Evolutionary conservation across 2,113 vertebrate species (phyloP), one percentile per base, ranked within the genome.

Genomic region (Spizaetus ornatus): DNA sequence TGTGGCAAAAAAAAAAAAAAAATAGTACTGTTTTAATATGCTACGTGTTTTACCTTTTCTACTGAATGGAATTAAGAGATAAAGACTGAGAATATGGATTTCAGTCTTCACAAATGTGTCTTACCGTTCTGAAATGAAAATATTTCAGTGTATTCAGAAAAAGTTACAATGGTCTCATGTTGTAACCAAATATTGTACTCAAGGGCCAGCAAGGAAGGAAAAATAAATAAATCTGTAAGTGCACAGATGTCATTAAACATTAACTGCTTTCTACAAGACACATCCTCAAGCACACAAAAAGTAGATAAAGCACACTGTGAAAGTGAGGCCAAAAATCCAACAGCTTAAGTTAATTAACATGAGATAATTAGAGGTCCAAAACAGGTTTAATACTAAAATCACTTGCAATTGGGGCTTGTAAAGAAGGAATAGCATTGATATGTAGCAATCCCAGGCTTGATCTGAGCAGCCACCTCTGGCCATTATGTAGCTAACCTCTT

Each of bases 121-220:
- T 66, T 42, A 34, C 8, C 7, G 20, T 59, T 62, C 56, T 19
- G 11, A 76, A 76, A 80, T 5, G 3, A 76, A 82, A 79, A 63
- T 2, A 38, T 11, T 71, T 22, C 22, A 26, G 7, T 2, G 2
- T 31, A n/a, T 40, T 83, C 1, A 0, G n/a, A 82, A 73, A 89
- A 71, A 67, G 6, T 61, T 71, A 38, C 10, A 88, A 5, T 38
- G 26, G n/a, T 50, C n/a, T 92, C 2, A 20, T 6, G 0, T 25
- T 29, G 47, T 43, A 92, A 63, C 26, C 23, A 92, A 90, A 42
- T 14, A 34, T 17, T 34, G 36, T 15, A 42, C 9, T 62, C 5
- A 50, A 66, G 6, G n/a, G 11, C 5, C 11, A 3, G 21, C 2
- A 3, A 5, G 5, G 3, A 10, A 21, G 2, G 5, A 36, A 82